Percentiles rank a stretch among this genome's conserved stretches.
phyloP scores from a whole-genome alignment of 2,888 invertebrate species.

The Rhagium mordax region DNA sequence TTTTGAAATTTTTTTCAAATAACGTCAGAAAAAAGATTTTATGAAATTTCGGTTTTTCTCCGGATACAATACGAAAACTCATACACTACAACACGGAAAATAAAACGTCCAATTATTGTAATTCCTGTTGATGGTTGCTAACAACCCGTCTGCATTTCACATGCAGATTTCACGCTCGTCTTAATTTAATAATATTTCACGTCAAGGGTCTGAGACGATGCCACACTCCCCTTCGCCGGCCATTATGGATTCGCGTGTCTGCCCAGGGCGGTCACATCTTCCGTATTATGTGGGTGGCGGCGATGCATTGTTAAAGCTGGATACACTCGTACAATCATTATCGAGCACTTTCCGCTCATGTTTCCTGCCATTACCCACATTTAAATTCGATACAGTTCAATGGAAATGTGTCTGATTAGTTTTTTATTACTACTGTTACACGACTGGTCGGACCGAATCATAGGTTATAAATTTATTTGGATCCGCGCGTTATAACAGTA shows the following conservation, averaged over 20 bases:
- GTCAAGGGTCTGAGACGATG: slow-evolving; percentile 16
- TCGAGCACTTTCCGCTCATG: not conserved
- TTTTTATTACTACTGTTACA: not conserved
- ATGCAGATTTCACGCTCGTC: slow-evolving; percentile 16
- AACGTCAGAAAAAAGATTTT: too few species aligned
- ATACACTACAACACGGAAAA: too few species aligned
- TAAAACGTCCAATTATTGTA: not conserved
- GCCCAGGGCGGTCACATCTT: slow-evolving; percentile 44
- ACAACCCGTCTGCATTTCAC: slow-evolving; percentile 10
- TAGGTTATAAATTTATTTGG: not conserved
- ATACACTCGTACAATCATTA: slow-evolving; percentile 3
- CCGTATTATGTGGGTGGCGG: slow-evolving; percentile 47
- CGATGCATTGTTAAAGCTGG: slow-evolving; percentile 33
- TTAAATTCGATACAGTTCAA: not conserved
- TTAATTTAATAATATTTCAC: slow-evolving; percentile 36
- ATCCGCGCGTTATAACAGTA: not conserved
- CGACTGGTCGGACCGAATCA: not conserved
- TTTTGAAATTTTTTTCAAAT: too few species aligned
- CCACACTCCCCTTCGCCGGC: slow-evolving; percentile 6
- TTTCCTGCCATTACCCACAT: slow-evolving; percentile 6
- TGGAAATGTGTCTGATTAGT: not conserved
- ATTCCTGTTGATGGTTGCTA: slow-evolving; percentile 8
- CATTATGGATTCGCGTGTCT: slow-evolving; percentile 43
- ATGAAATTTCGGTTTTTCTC: too few species aligned
- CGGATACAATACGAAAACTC: too few species aligned